Evolutionary conservation across 2,888 invertebrate species (phyloP).

Genomic region (Eupithecia centaureata): DNA sequence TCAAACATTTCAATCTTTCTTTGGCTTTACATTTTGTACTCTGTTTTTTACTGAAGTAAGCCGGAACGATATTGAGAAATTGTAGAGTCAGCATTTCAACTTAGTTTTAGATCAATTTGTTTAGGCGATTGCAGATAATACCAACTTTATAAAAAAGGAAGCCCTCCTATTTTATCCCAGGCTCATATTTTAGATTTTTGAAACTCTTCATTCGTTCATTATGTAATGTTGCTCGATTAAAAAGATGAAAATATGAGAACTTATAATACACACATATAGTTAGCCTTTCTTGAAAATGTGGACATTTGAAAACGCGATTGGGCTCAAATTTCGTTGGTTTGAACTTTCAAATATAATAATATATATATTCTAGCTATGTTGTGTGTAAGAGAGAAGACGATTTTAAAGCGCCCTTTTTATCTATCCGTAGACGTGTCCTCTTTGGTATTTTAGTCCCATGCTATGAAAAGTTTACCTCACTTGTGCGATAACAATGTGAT

Average conservation of each 20-base stretch:
- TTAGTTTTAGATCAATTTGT: neutral
- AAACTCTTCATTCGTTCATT: too few species aligned
- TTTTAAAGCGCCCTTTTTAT: neutral
- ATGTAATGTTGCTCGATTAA: too few species aligned
- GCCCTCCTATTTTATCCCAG: too few species aligned
- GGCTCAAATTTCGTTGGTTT: neutral
- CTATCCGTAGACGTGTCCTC: neutral
- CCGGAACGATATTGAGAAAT: neutral
- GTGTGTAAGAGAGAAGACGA: neutral
- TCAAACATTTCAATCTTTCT: neutral
- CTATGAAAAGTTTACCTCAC: neutral
- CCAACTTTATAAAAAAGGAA: neutral
- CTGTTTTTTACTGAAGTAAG: neutral
- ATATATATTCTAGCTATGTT: too few species aligned
- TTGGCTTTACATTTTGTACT: neutral
- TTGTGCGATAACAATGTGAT: neutral
- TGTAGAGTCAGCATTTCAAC: neutral
- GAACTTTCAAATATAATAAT: neutral
- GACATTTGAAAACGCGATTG: neutral
- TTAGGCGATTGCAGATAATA: neutral
- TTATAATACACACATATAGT: too few species aligned
- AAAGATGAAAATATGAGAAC: too few species aligned
- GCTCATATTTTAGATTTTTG: too few species aligned
- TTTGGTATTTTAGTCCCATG: neutral
- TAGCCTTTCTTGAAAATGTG: neutral